Conservation (phyloP, 2,888 invertebrate genomes). For the Eilema griseolum region DNA sequence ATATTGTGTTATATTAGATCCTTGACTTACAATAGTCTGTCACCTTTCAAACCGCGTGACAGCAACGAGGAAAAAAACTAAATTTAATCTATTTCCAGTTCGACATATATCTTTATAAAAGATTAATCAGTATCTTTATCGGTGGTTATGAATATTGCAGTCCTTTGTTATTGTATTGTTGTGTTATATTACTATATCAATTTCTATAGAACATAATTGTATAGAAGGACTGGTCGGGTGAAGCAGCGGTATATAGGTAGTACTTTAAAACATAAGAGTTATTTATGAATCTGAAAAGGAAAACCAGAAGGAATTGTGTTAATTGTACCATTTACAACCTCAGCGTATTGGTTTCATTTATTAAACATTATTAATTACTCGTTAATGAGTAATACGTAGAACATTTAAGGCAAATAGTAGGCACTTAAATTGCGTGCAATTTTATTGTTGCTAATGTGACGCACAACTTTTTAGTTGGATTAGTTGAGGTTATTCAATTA, state of each 20-base stretch:
- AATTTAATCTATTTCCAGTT: neutral
- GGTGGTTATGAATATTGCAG: neutral
- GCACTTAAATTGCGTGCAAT: conserved; percentile 32
- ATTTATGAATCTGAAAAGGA: too few relatives aligned
- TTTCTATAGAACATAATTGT: too few relatives aligned
- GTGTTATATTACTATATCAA: too few relatives aligned
- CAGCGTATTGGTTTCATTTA: neutral
- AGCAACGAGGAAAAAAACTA: neutral
- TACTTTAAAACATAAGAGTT: too few relatives aligned
- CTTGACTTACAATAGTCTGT: neutral
- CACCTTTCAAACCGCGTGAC: neutral
- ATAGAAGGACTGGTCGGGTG: too few relatives aligned
- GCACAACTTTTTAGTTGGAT: conserved; percentile 50
- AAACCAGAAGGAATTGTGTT: too few relatives aligned
- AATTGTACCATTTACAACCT: neutral
- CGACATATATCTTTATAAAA: too few relatives aligned
- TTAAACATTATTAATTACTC: too few relatives aligned
- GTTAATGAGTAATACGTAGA: neutral
- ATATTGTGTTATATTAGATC: neutral
- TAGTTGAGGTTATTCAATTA: conserved; percentile 67
- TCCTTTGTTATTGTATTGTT: neutral
- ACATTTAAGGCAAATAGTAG: conserved; percentile 7
- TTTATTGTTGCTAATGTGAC: conserved; percentile 42
- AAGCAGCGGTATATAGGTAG: too few relatives aligned
- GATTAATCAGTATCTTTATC: neutral